Base-by-base conservation (phyloP, 2,113 vertebrate genomes). In the Rhinolophus sinicus region DNA sequence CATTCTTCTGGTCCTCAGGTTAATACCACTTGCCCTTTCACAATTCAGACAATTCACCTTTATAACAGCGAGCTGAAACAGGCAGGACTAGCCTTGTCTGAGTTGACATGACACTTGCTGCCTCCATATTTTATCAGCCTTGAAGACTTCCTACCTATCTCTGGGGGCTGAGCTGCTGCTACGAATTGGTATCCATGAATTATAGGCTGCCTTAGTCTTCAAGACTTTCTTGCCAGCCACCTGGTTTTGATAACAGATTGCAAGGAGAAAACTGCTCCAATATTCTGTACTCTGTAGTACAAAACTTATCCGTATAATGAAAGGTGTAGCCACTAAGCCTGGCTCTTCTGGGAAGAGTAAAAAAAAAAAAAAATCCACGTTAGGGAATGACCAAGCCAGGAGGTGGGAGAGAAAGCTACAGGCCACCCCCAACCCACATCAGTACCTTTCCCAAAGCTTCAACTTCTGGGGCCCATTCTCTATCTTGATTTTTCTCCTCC, bases 1-100 rank as follows among this genome's bases (percentile, higher is more conserved):
- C 94, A 92, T 78, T 86, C 96, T 97, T 98, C 97, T 97, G 96
- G 97, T 97, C 84, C 94, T 96, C 96, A 98, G 97, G 98, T 98
- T 98, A 98, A 98, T 97, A 95, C 40, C 84, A 62, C 76, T 81
- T 83, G 38, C 88, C 97, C 98, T 98, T 93, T 96, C 56, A 19
- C 9, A 82, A 87, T 92, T 89, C 90, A 97, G 82, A 91, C 98
- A 97, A 97, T 98, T 98, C 97, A 80, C 92, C 94, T 98, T 97
- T 91, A 96, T 95, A 98, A 97, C 95, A 97, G 87, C 62, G 96
- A 97, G 92, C 44, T 96, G 56, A 75, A 97, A 97, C 50, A 38
- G 96, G 86, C 35, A 91, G 92, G 6, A 26, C 35, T 81, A 19
- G 15, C 35, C 84, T 93, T 83, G 65, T 90, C 33, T 90, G 72